These are phyloP conservation scores for Diarsia rubi DNA, from an alignment of 2,888 invertebrate species.

Conservation along the genomic window DNA sequence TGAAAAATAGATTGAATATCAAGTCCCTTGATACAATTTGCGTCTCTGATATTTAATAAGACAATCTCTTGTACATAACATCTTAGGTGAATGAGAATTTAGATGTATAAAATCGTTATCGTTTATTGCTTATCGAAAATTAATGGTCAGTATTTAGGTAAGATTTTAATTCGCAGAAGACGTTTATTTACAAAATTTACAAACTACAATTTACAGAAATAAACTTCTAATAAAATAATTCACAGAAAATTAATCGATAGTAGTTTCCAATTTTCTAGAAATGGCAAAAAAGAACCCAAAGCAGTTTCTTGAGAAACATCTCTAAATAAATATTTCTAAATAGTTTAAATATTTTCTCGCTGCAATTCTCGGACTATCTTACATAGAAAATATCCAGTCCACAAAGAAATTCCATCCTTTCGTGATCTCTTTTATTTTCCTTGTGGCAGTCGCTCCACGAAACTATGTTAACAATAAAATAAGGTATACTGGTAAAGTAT, in stretches of 20 bases:
- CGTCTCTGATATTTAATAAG: slow-evolving; percentile 58
- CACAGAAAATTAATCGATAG: neutral
- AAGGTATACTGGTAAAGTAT: slow-evolving; percentile 47
- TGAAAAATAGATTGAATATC: slow-evolving; percentile 70
- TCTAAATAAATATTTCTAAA: slow-evolving; percentile 23
- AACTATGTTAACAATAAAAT: slow-evolving; percentile 54
- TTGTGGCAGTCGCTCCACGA: slow-evolving; percentile 19
- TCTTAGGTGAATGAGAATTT: slow-evolving; percentile 33
- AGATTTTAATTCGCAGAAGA: neutral
- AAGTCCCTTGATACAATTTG: slow-evolving; percentile 63
- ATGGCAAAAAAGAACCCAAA: neutral
- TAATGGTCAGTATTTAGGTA: neutral
- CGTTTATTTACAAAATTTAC: too few species aligned
- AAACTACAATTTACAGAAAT: too few species aligned
- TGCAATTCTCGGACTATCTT: slow-evolving; percentile 19
- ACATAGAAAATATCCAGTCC: slow-evolving; percentile 28
- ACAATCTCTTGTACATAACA: slow-evolving; percentile 50
- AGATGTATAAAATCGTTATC: slow-evolving; percentile 33
- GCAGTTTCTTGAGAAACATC: slow-evolving; percentile 19
- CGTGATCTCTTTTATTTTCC: slow-evolving; percentile 44
- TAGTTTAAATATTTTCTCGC: slow-evolving; percentile 11
- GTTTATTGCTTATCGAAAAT: neutral
- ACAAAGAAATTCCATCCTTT: slow-evolving; percentile 47
- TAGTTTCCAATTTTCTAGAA: neutral
- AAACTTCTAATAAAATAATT: too few species aligned